Conservation (phyloP, 2,888 invertebrate species). For the Oithona nana region DNA sequence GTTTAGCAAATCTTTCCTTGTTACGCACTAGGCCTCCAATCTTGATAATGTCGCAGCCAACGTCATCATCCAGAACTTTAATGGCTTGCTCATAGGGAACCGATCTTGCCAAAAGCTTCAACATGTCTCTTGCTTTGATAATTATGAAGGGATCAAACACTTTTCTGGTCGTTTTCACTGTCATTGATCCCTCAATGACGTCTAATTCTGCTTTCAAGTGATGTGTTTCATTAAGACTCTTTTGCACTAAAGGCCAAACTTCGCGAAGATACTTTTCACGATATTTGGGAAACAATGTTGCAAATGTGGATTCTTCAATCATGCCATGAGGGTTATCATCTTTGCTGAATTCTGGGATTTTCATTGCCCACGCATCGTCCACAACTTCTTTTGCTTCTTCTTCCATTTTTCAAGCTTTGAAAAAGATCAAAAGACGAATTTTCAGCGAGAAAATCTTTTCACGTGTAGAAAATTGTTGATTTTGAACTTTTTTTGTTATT, state of each 20-base stretch:
- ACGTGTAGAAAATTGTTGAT: no score
- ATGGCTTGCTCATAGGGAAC: constrained; percentile 92
- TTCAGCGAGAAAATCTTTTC: no score
- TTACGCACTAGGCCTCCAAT: constrained; percentile 75
- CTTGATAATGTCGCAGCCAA: constrained; percentile 87
- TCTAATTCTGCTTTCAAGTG: constrained; percentile 65
- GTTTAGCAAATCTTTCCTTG: constrained; percentile 80
- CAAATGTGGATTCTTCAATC: constrained; percentile 83
- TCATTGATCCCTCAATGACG: constrained; percentile 79
- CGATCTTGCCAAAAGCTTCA: constrained; percentile 80
- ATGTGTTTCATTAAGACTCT: constrained; percentile 53
- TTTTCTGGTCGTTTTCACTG: constrained; percentile 79
- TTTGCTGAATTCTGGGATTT: constrained; percentile 65
- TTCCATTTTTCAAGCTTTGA: no score
- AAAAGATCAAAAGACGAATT: no score
- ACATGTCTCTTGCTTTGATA: constrained; percentile 84
- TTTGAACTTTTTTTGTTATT: no score
- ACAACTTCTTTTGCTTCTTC: constrained; percentile 41
- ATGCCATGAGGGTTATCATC: constrained; percentile 76
- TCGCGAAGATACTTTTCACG: constrained; percentile 84
- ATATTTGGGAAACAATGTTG: constrained; percentile 89
- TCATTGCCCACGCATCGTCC: constrained; percentile 66
- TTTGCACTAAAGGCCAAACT: constrained; percentile 85
- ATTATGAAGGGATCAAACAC: constrained; percentile 98
- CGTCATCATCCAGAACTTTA: constrained; percentile 62